Evolutionary conservation across 2,797 vertebrate genomes (phyloP), one percentile per base, ranked within the genome.

Genomic region (Furcifer pardalis): DNA sequence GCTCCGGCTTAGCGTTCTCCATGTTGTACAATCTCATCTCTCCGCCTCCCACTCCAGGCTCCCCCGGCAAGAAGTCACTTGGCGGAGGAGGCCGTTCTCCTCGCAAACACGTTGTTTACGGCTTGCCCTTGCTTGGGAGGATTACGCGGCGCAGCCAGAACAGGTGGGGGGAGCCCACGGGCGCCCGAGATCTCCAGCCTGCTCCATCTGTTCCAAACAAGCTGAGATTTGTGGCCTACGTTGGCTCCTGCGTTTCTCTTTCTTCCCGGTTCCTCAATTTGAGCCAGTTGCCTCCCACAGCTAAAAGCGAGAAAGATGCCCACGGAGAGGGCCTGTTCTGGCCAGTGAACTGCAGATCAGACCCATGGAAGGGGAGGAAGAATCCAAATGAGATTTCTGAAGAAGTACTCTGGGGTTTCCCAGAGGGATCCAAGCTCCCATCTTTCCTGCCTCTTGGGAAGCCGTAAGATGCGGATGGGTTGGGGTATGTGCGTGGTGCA

Each of bases 151-250:
- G 90, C 88, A 21, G 37, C 77, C 2, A 65, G 88, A 94, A 92
- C 94, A 92, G 94, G 94, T 95, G 92, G 92, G 89, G 79, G 88
- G 84, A 87, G 92, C 91, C 92, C 88, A 87, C 85, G 88, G n/a
- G 91, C 91, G 86, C 89, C 90, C 87, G 90, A 87, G 93, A 90
- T 88, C 91, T 93, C 91, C 17, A 87, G 89, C 92, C 92, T 84
- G 85, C 88, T 79, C 94, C 94, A 95, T 94, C 94, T 95, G 93
- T 94, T 95, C 89, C 91, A 93, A 94, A 95, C 91, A 90, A 95
- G 94, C 81, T 84, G 86, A 91, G 93, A 95, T 94, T 94, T 94
- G 94, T 94, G 94, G 93, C 91, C 89, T 84, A 63, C 80, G 25
- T 72, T 63, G 79, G 5, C 72, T 73, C 25, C 30, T 19, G 4